A percentile compares a stretch with the other conserved stretches of the same genome.
Evolutionary conservation across 1,140 invertebrate genomes (phyloP).

Genomic region (Acyrthosiphon pisum): DNA sequence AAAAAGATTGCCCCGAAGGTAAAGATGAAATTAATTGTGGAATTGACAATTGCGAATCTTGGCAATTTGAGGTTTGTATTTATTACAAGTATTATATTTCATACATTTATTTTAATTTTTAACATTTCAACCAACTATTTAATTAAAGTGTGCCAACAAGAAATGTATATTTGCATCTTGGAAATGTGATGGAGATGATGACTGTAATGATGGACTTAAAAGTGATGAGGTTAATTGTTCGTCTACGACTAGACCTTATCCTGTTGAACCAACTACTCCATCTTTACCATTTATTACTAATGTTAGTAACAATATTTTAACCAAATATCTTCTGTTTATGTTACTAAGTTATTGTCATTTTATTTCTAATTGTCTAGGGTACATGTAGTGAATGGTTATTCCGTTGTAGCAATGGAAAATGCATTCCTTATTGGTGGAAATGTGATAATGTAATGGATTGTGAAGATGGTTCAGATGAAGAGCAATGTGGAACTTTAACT

Average conservation of each 20-base stretch:
- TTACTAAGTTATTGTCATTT: slow-evolving; percentile 57
- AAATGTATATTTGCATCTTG: slow-evolving; percentile 85
- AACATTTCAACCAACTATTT: slow-evolving; percentile 4
- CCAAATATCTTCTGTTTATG: neutral
- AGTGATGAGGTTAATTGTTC: slow-evolving; percentile 73
- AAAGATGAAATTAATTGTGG: slow-evolving; percentile 67
- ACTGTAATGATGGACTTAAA: slow-evolving; percentile 70
- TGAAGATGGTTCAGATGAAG: slow-evolving; percentile 79
- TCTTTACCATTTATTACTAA: slow-evolving; percentile 79
- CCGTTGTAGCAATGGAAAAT: slow-evolving; percentile 75
- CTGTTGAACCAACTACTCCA: slow-evolving; percentile 36
- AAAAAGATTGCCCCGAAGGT: slow-evolving; percentile 65
- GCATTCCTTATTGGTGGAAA: slow-evolving; percentile 86
- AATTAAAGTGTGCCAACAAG: slow-evolving; percentile 58
- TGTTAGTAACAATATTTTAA: slow-evolving; percentile 64
- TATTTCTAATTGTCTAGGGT: slow-evolving; percentile 59
- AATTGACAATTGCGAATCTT: slow-evolving; percentile 64
- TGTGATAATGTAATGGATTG: slow-evolving; percentile 79
- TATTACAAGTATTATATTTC: neutral
- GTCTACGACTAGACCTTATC: slow-evolving; percentile 61
- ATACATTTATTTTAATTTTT: neutral
- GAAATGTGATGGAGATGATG: slow-evolving; percentile 74
- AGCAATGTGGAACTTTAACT: slow-evolving; percentile 68
- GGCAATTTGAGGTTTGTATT: slow-evolving; percentile 64
- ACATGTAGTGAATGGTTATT: slow-evolving; percentile 80